Evolutionary conservation across 2,113 vertebrate species (phyloP), one percentile per base, ranked within the genome.

Genomic region (Muscicapa adusta): DNA sequence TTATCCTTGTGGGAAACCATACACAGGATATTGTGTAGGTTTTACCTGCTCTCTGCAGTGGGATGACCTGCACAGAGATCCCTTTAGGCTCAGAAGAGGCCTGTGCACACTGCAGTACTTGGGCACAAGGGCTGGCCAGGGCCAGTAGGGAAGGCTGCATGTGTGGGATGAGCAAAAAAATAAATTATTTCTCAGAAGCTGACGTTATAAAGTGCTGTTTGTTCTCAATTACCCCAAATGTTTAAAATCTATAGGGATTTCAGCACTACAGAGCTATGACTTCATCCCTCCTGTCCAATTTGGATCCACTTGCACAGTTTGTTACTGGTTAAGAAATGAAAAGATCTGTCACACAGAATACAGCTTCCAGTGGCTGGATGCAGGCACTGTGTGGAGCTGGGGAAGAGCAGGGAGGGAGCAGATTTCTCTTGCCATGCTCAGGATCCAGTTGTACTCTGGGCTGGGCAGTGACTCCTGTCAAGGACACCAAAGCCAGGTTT

Each of bases 41-140:
- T 94, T 84, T 67, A 9, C 56, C 61, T 40, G 45, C 61, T 82
- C 72, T 66, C 65, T 85, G 68, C 68, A 85, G 51, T 8, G 4
- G 38, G 22, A 2, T 42, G 20, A 10, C 63, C 76, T 16, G 12
- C 47, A 8, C 42, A 22, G 25, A 43, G 15, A 26, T 16, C 29
- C 5, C 3, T 0, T 31, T 23, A 7, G 28, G 12, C 34, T 57
- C 9, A 1, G 63, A 42, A 19, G 13, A 29, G 34, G 22, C 40
- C 45, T 2, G 0, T 26, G 20, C 47, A 74, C 23, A 10, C 28
- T 57, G 50, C 54, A 57, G 16, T 24, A 9, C 24, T 63, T 42
- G 53, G 61, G 11, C 28, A 42, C 22, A 4, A 25, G 53, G 19
- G 29, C 68, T 50, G 38, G 51, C 6, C 14, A 9, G 28, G 38